phyloP scores from a whole-genome alignment of 2,888 invertebrate genomes.

The Meandrusa payeni region DNA sequence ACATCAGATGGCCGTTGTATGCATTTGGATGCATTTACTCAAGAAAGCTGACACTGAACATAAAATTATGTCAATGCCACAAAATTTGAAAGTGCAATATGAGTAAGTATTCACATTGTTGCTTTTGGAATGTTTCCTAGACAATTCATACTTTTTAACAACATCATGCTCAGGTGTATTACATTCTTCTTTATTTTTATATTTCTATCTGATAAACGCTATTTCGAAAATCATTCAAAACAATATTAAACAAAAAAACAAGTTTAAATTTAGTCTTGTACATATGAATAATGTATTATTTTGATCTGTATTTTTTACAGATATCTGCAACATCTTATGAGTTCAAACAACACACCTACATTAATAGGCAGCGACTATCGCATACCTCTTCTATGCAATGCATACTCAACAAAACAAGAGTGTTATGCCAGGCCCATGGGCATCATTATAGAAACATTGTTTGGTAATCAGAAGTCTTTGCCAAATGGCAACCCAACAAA shows the following conservation, averaged over 20 bases:
- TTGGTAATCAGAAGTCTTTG: slow-evolving; percentile 84
- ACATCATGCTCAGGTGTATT: no score
- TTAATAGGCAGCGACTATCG: slow-evolving; percentile 93
- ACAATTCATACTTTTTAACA: no score
- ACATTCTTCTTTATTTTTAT: no score
- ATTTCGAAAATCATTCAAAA: no score
- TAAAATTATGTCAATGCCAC: slow-evolving; percentile 89
- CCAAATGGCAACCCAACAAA: slow-evolving; percentile 75
- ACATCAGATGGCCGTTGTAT: slow-evolving; percentile 95
- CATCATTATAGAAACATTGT: slow-evolving; percentile 92
- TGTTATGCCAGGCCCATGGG: slow-evolving; percentile 96
- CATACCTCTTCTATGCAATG: slow-evolving; percentile 95
- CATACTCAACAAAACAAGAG: slow-evolving; percentile 96
- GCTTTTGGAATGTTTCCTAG: no score
- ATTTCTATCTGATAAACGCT: no score
- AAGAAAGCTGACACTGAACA: slow-evolving; percentile 96
- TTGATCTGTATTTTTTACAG: no score
- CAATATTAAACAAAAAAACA: no score
- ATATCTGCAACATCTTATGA: slow-evolving; percentile 91
- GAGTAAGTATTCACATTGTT: slow-evolving; percentile 86
- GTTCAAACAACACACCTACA: slow-evolving; percentile 85
- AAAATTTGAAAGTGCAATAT: slow-evolving; percentile 89
- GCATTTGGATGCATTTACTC: slow-evolving; percentile 97
- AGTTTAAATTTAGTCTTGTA: no score
- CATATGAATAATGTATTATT: no score